phyloP scores from a whole-genome alignment of 1,140 invertebrate genomes.

The Drosophila nigromelanica region DNA sequence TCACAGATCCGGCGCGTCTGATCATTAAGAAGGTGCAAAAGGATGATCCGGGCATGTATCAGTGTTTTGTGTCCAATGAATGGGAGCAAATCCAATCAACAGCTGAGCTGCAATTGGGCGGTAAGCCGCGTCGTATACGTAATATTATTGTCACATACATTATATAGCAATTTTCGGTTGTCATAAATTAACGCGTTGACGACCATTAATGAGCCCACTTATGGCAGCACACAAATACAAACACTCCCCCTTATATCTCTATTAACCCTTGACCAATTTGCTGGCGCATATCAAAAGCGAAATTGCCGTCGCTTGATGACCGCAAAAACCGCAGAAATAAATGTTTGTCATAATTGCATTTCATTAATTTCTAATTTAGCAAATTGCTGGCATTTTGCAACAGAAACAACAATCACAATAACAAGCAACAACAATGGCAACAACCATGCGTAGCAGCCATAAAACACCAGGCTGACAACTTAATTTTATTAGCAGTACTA shows the following conservation, averaged over 20 bases:
- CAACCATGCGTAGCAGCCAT: conserved; percentile 42
- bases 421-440: conserved; percentile 19
- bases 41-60: conserved; percentile 89
- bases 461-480: conserved; percentile 75
- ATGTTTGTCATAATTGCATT: conserved; percentile 83
- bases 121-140: conserved; percentile 84
- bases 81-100: conserved; percentile 93
- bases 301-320: conserved; percentile 44
- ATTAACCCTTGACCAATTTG: conserved; percentile 18
- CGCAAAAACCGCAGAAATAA: conserved; percentile 77
- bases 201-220: conserved; percentile 73
- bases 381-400: conserved; percentile 72
- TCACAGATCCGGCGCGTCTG: conserved; percentile 78
- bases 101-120: conserved; percentile 92
- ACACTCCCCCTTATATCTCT: background rate
- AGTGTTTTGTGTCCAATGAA: conserved; percentile 94
- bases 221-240: conserved; percentile 18
- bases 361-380: conserved; percentile 83
- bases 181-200: conserved; percentile 61
- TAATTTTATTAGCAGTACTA: conserved; percentile 81
- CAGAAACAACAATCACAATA: conserved; percentile 39
- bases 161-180: conserved; percentile 18
- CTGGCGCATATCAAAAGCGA: conserved; percentile 14
- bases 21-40: conserved; percentile 83
- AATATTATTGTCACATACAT: conserved; percentile 26